Conservation (phyloP, 1,140 invertebrate genomes). For the Drosophila lowei region DNA sequence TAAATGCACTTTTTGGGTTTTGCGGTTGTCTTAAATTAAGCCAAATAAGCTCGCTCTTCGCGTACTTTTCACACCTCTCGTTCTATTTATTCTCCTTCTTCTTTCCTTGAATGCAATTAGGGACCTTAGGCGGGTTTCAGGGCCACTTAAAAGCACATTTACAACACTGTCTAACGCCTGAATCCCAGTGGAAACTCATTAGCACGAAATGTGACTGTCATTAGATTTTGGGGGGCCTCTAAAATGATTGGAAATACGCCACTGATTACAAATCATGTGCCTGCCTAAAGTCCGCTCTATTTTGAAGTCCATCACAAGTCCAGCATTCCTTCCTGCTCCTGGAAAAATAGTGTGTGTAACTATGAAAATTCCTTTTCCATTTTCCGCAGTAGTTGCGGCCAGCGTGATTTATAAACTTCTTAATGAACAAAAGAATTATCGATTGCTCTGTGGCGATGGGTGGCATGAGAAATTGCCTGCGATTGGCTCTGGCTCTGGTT, state of each 20-base stretch:
- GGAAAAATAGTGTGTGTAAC: neutral
- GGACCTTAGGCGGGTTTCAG: conserved; percentile 21
- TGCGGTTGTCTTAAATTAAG: conserved; percentile 22
- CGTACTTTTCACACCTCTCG: neutral
- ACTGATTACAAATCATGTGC: too few species aligned
- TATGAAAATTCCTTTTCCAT: conserved; percentile 41
- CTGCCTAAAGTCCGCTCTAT: too few species aligned
- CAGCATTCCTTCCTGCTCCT: neutral
- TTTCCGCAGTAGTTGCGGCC: conserved; percentile 25
- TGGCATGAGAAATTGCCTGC: conserved; percentile 59
- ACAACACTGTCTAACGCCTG: neutral
- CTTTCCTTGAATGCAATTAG: conserved; percentile 28
- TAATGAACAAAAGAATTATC: conserved; percentile 80
- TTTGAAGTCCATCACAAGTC: too few species aligned
- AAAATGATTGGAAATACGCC: too few species aligned
- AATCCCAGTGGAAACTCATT: too few species aligned
- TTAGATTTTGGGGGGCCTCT: too few species aligned
- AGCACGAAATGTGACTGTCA: too few species aligned
- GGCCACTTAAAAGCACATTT: conserved; percentile 15
- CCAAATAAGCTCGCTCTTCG: conserved; percentile 10
- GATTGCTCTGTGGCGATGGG: conserved; percentile 46
- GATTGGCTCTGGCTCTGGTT: conserved; percentile 8
- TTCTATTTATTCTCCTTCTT: neutral
- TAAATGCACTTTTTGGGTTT: conserved; percentile 33
- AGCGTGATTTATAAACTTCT: conserved; percentile 75